A percentile compares a stretch with the other conserved stretches of the same genome.
These are phyloP conservation scores for Calidris pugnax DNA, from an alignment of 2,113 vertebrate species.

Conservation along the genomic window DNA sequence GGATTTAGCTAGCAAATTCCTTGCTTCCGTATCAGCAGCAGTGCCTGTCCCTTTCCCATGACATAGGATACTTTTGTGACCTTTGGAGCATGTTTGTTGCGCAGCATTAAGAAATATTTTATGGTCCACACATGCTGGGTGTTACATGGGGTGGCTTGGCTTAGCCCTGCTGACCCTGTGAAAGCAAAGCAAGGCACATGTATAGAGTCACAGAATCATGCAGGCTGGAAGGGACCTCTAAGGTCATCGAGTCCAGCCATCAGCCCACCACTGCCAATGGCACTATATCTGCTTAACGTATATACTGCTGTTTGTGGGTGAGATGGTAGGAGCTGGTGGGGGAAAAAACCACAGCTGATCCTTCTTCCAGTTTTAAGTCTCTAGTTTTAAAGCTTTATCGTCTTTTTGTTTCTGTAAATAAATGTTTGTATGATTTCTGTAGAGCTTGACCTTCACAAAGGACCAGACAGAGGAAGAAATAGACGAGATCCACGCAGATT, in stretches of 20 bases:
- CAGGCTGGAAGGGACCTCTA: background rate
- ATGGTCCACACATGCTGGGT: background rate
- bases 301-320: background rate
- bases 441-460: conserved; percentile 91
- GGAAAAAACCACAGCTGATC: background rate
- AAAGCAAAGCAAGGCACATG: background rate
- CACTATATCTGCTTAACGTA: accelerated
- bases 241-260: background rate
- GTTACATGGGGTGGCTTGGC: background rate
- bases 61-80: background rate
- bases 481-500: conserved; percentile 85
- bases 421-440: conserved; percentile 43
- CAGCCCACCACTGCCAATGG: background rate
- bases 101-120: background rate
- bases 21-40: background rate
- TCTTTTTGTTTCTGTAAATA: background rate
- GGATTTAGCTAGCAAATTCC: conserved; percentile 35
- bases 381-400: background rate
- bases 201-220: background rate
- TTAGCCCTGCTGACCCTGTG: background rate
- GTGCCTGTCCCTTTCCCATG: background rate
- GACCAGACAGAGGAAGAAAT: conserved; percentile 88
- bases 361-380: background rate
- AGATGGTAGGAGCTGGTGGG: background rate
- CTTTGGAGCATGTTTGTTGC: background rate